Evolutionary conservation across 2,888 invertebrate species (phyloP).

Genomic region (Axea sp.): DNA sequence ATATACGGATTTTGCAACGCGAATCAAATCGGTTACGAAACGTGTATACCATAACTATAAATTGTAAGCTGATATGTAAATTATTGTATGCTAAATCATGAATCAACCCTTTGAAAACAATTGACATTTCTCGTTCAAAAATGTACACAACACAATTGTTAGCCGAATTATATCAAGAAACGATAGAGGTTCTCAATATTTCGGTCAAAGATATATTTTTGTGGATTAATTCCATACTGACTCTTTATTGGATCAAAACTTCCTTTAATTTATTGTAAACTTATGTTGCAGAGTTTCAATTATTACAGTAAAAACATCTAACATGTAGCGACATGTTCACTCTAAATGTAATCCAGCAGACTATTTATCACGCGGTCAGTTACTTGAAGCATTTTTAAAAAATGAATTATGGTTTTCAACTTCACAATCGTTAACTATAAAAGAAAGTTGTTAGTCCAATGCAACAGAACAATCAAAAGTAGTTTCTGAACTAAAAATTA

Average conservation of each 20-base stretch:
- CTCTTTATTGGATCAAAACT: not conserved
- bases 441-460: not conserved
- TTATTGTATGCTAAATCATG: conserved; percentile 1
- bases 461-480: not conserved
- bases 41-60: not conserved
- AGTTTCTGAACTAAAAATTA: too few species aligned
- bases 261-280: not conserved
- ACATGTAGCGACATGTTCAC: not conserved
- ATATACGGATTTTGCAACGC: not conserved
- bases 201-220: not conserved
- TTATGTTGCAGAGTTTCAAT: not conserved
- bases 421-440: not conserved
- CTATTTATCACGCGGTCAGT: not conserved
- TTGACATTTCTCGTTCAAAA: not conserved
- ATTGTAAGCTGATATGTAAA: too few species aligned
- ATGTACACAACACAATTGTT: not conserved
- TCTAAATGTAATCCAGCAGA: not conserved
- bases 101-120: not conserved
- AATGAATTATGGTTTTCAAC: not conserved
- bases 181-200: not conserved
- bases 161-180: not conserved
- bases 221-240: not conserved
- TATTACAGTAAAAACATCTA: not conserved
- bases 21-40: not conserved
- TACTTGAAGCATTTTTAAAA: not conserved